Evolutionary conservation across 2,888 invertebrate genomes (phyloP).

Genomic region (Sympetrum striolatum): DNA sequence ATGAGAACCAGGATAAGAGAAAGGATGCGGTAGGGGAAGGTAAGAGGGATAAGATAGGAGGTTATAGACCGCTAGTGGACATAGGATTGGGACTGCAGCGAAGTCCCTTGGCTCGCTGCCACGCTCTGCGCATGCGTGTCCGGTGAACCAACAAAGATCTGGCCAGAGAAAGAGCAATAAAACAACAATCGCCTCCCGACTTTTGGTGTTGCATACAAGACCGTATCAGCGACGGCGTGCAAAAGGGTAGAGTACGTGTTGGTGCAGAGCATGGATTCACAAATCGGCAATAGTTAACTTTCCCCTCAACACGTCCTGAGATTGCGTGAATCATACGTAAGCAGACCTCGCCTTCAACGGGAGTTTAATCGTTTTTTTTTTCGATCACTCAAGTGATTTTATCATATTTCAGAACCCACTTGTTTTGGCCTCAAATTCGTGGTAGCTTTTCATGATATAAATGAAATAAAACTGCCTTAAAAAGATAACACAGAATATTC

Average conservation of each 20-base stretch:
- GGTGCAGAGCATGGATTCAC: conserved; percentile 30
- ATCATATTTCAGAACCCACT: no score
- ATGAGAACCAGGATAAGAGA: conserved; percentile 3
- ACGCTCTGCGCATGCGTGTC: conserved; percentile 9
- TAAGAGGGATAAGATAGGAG: neutral
- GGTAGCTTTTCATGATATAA: no score
- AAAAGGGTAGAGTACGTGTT: neutral
- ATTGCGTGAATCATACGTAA: no score
- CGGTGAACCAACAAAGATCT: neutral
- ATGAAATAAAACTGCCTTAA: no score
- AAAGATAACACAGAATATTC: no score
- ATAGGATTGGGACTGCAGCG: neutral
- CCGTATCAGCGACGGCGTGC: neutral
- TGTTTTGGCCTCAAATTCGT: no score
- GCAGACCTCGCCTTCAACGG: no score
- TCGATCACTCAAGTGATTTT: no score
- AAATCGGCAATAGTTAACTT: neutral
- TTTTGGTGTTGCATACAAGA: conserved; percentile 8
- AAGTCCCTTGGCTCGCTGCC: conserved; percentile 3
- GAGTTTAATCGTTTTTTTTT: no score
- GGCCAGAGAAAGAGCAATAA: neutral
- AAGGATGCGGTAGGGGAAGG: neutral
- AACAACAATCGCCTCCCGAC: neutral
- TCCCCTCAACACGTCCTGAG: neutral
- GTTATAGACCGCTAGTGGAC: neutral